phyloP scores from a whole-genome alignment of 2,888 invertebrate species.

The Ormyrus pomaceus region DNA sequence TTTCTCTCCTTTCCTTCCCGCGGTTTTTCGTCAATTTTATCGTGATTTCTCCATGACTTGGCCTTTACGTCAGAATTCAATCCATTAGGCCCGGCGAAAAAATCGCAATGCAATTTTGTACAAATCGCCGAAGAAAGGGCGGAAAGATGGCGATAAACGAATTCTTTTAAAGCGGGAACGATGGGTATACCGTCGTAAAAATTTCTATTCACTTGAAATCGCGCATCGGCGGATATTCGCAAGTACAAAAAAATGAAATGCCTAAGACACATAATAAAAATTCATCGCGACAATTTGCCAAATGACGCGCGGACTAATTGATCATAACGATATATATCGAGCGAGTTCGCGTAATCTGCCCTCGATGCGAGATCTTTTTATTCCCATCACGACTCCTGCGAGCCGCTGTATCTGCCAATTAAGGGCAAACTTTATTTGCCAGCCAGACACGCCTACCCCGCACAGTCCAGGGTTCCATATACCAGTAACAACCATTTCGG shows the following conservation, averaged over 20 bases:
- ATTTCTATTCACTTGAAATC: too few relatives aligned
- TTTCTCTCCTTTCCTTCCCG: slow-evolving; percentile 32
- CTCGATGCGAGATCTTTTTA: too few relatives aligned
- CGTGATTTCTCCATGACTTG: slow-evolving; percentile 12
- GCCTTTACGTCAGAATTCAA: background rate
- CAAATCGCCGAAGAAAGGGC: too few relatives aligned
- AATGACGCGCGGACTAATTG: too few relatives aligned
- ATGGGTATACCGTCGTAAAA: too few relatives aligned
- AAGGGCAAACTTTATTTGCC: slow-evolving; percentile 41
- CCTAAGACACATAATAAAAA: too few relatives aligned
- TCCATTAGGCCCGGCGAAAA: slow-evolving; percentile 17
- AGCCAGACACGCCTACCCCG: background rate
- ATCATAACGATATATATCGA: too few relatives aligned
- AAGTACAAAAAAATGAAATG: too few relatives aligned
- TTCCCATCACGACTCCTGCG: too few relatives aligned
- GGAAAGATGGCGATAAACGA: background rate
- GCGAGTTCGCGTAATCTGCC: too few relatives aligned
- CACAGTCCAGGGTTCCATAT: background rate
- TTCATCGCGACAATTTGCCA: too few relatives aligned
- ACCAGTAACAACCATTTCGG: slow-evolving; percentile 16
- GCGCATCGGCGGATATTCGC: too few relatives aligned
- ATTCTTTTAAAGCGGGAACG: background rate
- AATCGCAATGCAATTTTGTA: background rate
- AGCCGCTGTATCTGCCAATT: slow-evolving; percentile 41
- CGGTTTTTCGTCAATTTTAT: slow-evolving; percentile 41